Conservation (phyloP, 2,888 invertebrate genomes). For the Scaptodrosophila latifasciaeformis region DNA sequence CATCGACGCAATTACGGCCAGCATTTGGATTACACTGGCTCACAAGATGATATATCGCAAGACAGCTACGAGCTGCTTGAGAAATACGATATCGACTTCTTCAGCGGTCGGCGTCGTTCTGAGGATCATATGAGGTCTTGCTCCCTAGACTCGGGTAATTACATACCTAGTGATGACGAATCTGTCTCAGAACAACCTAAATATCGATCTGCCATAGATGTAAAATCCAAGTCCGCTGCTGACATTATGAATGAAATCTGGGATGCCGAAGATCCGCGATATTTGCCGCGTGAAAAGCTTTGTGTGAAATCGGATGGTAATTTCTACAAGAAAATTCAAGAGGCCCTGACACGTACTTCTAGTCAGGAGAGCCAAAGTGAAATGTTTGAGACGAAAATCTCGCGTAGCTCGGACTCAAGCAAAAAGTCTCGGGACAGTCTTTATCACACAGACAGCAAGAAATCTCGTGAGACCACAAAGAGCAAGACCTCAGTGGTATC, state of each 20-base stretch:
- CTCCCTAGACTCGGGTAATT: constrained; percentile 86
- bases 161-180: constrained; percentile 84
- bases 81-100: constrained; percentile 78
- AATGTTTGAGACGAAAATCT: constrained; percentile 80
- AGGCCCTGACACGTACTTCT: constrained; percentile 80
- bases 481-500: constrained; percentile 80
- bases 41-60: constrained; percentile 90
- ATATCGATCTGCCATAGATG: constrained; percentile 78
- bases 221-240: constrained; percentile 81
- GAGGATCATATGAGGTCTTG: constrained; percentile 80
- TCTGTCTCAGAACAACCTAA: constrained; percentile 78
- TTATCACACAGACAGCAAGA: constrained; percentile 81
- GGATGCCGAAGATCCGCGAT: constrained; percentile 85
- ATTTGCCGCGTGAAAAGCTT: constrained; percentile 83
- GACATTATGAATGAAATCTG: constrained; percentile 86
- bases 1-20: constrained; percentile 77
- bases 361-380: constrained; percentile 84
- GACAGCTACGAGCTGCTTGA: constrained; percentile 91
- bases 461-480: constrained; percentile 80
- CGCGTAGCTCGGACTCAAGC: constrained; percentile 81
- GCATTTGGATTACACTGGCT: constrained; percentile 77
- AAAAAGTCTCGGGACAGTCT: constrained; percentile 81
- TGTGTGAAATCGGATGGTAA: constrained; percentile 84
- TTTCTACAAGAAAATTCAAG: constrained; percentile 83
- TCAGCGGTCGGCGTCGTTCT: constrained; percentile 72